A percentile compares a stretch with the other conserved stretches of the same genome.
Conservation (phyloP, 2,888 invertebrate genomes). For the Pogonocherus hispidulus region DNA sequence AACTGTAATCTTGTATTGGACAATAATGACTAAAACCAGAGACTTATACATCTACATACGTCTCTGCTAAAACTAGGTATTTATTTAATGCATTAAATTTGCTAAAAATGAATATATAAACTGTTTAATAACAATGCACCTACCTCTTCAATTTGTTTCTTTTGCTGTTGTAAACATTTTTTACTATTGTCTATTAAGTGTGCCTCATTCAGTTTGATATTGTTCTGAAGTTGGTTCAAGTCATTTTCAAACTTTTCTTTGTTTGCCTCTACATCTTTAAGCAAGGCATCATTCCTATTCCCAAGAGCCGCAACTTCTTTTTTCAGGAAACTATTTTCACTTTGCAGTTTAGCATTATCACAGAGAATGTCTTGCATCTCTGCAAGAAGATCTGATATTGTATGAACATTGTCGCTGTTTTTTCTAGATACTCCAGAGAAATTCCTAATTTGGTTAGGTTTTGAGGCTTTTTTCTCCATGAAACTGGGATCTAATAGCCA, state of each 20-base stretch:
- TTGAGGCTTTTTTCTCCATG: conserved; percentile 5
- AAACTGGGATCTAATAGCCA: conserved; percentile 21
- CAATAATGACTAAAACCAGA: too few species aligned
- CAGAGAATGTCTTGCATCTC: conserved; percentile 32
- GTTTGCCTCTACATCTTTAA: conserved; percentile 27
- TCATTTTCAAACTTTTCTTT: conserved; percentile 39
- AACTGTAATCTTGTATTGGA: too few species aligned
- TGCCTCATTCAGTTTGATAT: conserved; percentile 37
- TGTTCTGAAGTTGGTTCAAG: conserved; percentile 40
- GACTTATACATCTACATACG: too few species aligned
- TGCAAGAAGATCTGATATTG: conserved; percentile 26
- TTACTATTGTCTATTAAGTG: conserved; percentile 42
- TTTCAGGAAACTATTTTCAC: conserved; percentile 32
- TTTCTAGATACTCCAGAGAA: conserved; percentile 5
- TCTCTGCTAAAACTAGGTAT: too few species aligned
- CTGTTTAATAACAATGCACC: too few species aligned
- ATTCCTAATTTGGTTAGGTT: conserved; percentile 20
- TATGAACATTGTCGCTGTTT: background rate
- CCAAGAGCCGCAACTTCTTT: conserved; percentile 29
- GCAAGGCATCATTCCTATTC: conserved; percentile 35
- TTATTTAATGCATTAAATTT: too few species aligned
- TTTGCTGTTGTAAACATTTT: conserved; percentile 43
- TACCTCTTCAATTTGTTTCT: conserved; percentile 38
- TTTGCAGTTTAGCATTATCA: conserved; percentile 40
- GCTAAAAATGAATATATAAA: too few species aligned